Evolutionary conservation across 2,113 vertebrate species (phyloP), one percentile per base, ranked within the genome.

Genomic region (Sinocyclocheilus anshuiensis): DNA sequence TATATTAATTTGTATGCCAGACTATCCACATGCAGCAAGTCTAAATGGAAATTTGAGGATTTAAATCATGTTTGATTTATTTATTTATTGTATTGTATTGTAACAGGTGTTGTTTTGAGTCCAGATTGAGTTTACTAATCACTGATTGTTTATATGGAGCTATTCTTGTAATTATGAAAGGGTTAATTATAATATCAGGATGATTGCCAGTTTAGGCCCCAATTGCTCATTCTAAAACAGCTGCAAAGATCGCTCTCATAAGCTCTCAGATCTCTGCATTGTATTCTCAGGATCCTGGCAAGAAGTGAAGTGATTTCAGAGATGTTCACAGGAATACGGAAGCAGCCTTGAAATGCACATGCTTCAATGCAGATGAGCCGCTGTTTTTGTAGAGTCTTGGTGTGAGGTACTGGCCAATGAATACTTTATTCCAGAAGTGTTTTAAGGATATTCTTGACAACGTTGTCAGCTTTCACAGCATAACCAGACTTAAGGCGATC

Each of bases 221-320:
- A 42, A 3, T 79, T 0, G 6, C 53, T 59, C 53, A 1, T 39
- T 79, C 53, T 61, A 24, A 80, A 61, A 80, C 55, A 61, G 55
- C 55, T 59, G 53, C 53, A 78, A 57, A 78, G 29, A 33, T 57
- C 18, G 4, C 4, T 33, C 9, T 24, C 6, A 61, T 42, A 80
- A 63, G 24, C 77, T 79, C 55, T 80, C 12, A 45, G 16, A 81
- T 80, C 78, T 80, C 57, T 63, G 57, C 22, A 45, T 16, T 42
- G 78, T 63, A 24, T 80, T 24, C 1, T n/a, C 8, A 7, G 18
- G 53, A 59, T 61, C 20, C 3, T 61, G 20, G 53, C 53, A 59
- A 39, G 29, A 39, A 39, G 55, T 80, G 12, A 5, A 81, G 57
- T 45, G 36, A 65, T 45, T 81, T 65, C 15, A 65, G 57, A 45